Base-by-base conservation (phyloP, 2,113 vertebrate genomes). In the Isichthys henryi region DNA sequence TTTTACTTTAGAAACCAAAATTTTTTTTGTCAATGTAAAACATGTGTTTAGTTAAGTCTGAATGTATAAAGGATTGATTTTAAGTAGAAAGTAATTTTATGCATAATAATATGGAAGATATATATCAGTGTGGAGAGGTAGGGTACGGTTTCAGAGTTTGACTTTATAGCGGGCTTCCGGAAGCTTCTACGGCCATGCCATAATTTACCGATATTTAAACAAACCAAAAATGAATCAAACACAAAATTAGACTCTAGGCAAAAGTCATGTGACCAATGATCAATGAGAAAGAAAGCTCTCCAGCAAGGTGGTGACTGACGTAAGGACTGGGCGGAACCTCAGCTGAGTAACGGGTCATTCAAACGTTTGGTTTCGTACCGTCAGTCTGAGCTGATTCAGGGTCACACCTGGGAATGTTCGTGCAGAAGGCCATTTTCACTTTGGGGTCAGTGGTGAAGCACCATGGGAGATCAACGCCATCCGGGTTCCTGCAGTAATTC, bases 401-500 rank as follows among this genome's bases (percentile, higher is more conserved):
- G 70, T 97, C 97, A 7, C 98, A 99, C 92, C 97, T 97, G 10
- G 98, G 97, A 94, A 99, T 98, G 93, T 98, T 97, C 89, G 97
- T 98, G 93, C 98, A 99, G 94, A 97, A 97, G 92, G 97, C 97
- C 87, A 94, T 95, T 89, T 97, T 97, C 92, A 97, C 96, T 91
- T 97, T 97, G 58, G 98, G 97, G 92, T 99, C 97, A 89, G 96
- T 97, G 85, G 98, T 99, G 95, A 99, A 98, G 95, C 98, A 99
- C 98, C 98, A 99, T 84, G 98, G 98, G 91, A 96, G 96, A 91
- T 98, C 97, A 91, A 97, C 96, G 52, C 98, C 98, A 92, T 99
- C 97, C 53, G 98, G 98, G 93, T 99, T 99, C 90, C 98, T 96
- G 93, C 98, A 99, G 93, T 96, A 98, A 94, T 99, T 99, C 93